Conservation (phyloP, 2,888 invertebrate species). For the Chrysina gloriosa region DNA sequence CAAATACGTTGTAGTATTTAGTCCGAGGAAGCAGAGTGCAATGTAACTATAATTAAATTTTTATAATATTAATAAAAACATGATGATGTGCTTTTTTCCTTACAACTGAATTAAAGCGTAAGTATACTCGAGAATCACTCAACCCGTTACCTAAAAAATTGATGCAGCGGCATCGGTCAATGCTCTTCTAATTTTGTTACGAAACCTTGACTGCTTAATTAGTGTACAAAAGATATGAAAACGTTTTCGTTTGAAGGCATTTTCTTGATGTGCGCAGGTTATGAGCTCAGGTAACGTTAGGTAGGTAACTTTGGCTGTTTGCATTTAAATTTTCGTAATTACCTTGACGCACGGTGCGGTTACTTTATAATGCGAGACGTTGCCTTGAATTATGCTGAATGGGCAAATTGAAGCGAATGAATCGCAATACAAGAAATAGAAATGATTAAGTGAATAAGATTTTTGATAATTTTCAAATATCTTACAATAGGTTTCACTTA, state of each 20-base stretch:
- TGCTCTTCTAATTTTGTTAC: conserved; percentile 24
- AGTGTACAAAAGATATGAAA: conserved; percentile 32
- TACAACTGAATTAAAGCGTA: background rate
- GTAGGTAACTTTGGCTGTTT: background rate
- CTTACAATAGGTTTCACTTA: no score
- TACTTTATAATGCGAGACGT: background rate
- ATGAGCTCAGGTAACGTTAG: background rate
- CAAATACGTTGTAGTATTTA: no score
- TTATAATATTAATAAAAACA: conserved; percentile 18
- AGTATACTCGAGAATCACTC: conserved; percentile 7
- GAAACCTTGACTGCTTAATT: conserved; percentile 27
- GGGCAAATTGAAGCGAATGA: no score
- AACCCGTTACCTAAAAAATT: conserved; percentile 4
- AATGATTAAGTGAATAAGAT: no score
- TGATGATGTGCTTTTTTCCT: background rate
- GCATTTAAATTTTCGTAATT: conserved; percentile 19
- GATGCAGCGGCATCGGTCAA: conserved; percentile 23
- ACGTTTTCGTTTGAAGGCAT: background rate
- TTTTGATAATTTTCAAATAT: no score
- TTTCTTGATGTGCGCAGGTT: background rate
- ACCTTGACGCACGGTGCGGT: background rate
- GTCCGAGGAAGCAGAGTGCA: no score
- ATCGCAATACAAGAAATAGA: no score
- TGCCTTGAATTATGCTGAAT: no score
- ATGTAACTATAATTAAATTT: conserved; percentile 14